Percentiles rank a stretch among this genome's conserved stretches.
Evolutionary conservation across 2,888 invertebrate genomes (phyloP).

Genomic region (Hydrotaea diabolus): DNA sequence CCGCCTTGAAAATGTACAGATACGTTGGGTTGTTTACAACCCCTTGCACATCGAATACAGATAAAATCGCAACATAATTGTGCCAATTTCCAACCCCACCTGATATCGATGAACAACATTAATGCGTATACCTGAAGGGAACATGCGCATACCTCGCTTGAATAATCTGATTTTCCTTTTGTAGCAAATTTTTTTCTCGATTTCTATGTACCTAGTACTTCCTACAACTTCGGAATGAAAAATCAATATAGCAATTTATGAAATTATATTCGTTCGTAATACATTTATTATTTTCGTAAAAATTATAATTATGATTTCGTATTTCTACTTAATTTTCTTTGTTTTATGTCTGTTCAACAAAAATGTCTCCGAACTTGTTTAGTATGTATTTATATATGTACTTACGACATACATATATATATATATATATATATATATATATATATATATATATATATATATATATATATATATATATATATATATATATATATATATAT

Average conservation of each 20-base stretch:
- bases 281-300: slow-evolving; percentile 32
- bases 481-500: background rate
- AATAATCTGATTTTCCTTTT: background rate
- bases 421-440: background rate
- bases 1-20: no score
- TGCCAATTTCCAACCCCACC: slow-evolving; percentile 6
- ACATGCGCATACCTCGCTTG: background rate
- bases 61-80: slow-evolving; percentile 5
- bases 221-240: slow-evolving; percentile 3
- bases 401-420: no score
- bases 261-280: slow-evolving; percentile 40
- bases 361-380: background rate
- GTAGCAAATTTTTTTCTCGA: slow-evolving; percentile 2
- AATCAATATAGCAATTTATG: slow-evolving; percentile 7
- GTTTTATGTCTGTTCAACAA: slow-evolving; percentile 27
- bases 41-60: background rate
- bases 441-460: background rate
- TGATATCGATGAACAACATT: background rate
- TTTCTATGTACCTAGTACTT: slow-evolving; percentile 5
- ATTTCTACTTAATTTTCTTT: background rate
- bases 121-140: background rate
- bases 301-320: slow-evolving; percentile 36
- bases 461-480: background rate
- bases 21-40: background rate
- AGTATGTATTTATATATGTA: no score